Evolutionary conservation across 2,888 invertebrate species (phyloP), one percentile per base, ranked within the genome.

Genomic region (Drosophila ezoana): DNA sequence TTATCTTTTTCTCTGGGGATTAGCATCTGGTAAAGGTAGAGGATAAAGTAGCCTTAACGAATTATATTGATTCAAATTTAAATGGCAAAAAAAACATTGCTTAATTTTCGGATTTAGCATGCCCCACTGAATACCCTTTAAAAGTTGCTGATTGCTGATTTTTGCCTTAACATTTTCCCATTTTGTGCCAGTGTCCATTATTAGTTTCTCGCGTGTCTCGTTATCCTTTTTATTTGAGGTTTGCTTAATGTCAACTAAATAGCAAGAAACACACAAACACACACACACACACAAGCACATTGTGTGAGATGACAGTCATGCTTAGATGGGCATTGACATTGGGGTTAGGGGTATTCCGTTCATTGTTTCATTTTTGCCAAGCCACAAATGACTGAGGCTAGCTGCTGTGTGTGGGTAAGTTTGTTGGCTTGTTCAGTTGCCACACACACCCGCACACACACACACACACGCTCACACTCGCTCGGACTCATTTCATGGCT

Each of bases 151-250:
- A 28, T 8, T 2, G 28, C 2, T 28, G 28, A 28, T 28, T 28
- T 28, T 28, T 8, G 23, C 6, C 8, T 2, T 8, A 28, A 28
- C 8, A 28, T 28, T 28, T 28, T 28, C 8, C 8, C 8, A 23
- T 28, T 28, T 28, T 8, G 28, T 28, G 6, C 28, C 28, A 28
- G 28, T 28, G 23, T 80, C 65, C 83, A 80, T 76, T 81, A 83
- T 67, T 81, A 76, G 82, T 72, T 79, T 70, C 68, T 76, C 79
- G 86, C 81, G 81, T 86, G 86, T 79, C 86, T 87, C 87, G 89
- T 89, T 87, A 87, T 89, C 89, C 86, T 89, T 86, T 86, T 86
- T 86, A 87, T 89, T 89, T 87, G 85, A 84, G 87, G 79, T 79
- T 79, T 84, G 85, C 79, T 81, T 81, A 87, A 84, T 89, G 89